Evolutionary conservation across 2,113 vertebrate genomes (phyloP).

Genomic region (Gnathonemus longibarbis): DNA sequence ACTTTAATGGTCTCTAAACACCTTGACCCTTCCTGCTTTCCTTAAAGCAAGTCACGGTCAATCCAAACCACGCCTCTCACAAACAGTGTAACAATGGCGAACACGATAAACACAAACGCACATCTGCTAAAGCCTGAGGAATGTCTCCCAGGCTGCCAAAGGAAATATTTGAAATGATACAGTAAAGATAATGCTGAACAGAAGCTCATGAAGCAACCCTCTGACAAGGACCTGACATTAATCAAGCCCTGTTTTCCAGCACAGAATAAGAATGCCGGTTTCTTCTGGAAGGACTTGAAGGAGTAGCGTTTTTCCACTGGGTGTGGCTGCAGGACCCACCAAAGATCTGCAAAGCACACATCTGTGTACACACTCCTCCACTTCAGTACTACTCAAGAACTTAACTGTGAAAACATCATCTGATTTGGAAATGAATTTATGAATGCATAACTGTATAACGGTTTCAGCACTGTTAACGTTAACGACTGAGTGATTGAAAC

Average conservation of each 20-base stretch:
- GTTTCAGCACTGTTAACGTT: neutral
- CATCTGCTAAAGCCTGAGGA: constrained; percentile 37
- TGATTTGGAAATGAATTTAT: neutral
- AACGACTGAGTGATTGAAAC: neutral
- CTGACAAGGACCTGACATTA: constrained; percentile 13
- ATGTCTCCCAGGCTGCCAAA: constrained; percentile 28
- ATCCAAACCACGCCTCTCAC: neutral
- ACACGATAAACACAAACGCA: constrained; percentile 6
- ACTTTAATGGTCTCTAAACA: neutral
- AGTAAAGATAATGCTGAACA: constrained; percentile 24
- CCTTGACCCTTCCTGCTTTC: neutral
- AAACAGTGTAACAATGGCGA: neutral
- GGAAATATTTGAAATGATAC: constrained; percentile 42
- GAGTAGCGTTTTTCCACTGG: constrained; percentile 6
- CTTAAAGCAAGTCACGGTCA: neutral
- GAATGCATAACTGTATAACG: neutral
- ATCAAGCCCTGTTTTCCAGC: constrained; percentile 26
- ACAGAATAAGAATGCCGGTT: constrained; percentile 32
- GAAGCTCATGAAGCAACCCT: neutral
- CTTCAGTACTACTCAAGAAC: neutral
- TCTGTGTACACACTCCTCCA: neutral
- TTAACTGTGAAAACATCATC: neutral
- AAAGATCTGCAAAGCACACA: neutral
- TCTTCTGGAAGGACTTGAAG: constrained; percentile 39
- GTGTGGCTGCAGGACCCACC: constrained; percentile 21